A percentile compares a stretch with the other conserved stretches of the same genome.
Evolutionary conservation across 2,113 vertebrate genomes (phyloP).

Genomic region (Oncorhynchus clarkii): DNA sequence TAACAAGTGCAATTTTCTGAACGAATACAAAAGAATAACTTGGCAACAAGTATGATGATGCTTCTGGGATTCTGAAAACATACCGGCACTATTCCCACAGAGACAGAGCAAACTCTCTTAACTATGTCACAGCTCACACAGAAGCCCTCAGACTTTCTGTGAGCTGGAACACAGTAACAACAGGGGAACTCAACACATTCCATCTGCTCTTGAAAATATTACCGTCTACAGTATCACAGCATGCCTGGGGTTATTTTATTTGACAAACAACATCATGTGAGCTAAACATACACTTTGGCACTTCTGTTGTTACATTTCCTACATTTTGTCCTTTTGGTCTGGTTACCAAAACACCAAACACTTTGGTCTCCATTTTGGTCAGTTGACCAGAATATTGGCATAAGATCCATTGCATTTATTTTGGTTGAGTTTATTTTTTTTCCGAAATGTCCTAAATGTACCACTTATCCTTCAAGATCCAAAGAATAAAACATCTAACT

Average conservation of each 20-base stretch:
- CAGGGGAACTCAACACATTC: background rate
- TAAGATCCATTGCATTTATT: too few relatives aligned
- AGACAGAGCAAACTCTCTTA: background rate
- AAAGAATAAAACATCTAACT: slow-evolving; percentile 7
- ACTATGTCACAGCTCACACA: background rate
- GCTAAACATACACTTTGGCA: background rate
- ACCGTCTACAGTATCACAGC: background rate
- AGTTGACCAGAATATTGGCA: too few relatives aligned
- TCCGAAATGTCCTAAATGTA: background rate
- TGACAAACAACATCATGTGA: background rate
- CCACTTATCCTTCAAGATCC: background rate
- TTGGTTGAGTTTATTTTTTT: slow-evolving; percentile 18
- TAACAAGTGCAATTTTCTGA: too few relatives aligned
- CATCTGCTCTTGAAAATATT: background rate
- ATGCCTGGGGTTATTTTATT: background rate
- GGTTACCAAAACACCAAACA: too few relatives aligned
- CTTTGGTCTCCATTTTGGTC: too few relatives aligned
- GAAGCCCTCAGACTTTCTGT: background rate
- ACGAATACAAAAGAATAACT: too few relatives aligned
- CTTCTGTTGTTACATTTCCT: too few relatives aligned
- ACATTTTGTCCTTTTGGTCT: too few relatives aligned
- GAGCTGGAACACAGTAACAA: background rate
- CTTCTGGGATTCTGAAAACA: background rate
- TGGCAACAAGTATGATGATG: too few relatives aligned
- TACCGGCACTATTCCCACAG: background rate